A percentile compares a stretch with the other conserved stretches of the same genome.
Conservation (phyloP, 23 tunicate genomes). For the Corella eumyota region DNA sequence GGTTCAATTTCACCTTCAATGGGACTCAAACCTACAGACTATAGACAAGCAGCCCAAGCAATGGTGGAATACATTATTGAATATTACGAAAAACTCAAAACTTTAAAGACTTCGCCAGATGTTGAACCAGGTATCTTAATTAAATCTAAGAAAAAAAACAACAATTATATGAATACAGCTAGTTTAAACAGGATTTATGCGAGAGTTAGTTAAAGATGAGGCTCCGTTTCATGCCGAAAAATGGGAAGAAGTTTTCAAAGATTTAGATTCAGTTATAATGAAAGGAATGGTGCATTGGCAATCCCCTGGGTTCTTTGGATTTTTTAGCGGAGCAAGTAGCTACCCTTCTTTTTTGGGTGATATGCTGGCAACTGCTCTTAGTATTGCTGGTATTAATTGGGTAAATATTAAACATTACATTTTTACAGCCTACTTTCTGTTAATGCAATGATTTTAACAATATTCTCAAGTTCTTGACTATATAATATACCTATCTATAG, state of each 20-base stretch:
- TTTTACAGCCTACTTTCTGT: no score
- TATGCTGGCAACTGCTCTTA: slow-evolving; percentile 24
- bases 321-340: slow-evolving; percentile 41
- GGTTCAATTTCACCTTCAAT: no score
- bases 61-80: slow-evolving; percentile 14
- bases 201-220: slow-evolving; percentile 15
- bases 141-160: no score
- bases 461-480: no score
- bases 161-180: no score
- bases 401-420: slow-evolving; percentile 29
- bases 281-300: no score
- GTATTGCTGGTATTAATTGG: slow-evolving; percentile 68
- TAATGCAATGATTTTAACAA: no score
- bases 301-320: no score
- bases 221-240: slow-evolving; percentile 41
- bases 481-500: no score
- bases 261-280: slow-evolving; percentile 65
- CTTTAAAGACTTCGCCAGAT: slow-evolving; percentile 5
- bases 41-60: slow-evolving; percentile 8
- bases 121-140: slow-evolving; percentile 32
- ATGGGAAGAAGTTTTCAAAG: slow-evolving; percentile 47
- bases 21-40: slow-evolving; percentile 2
- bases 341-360: slow-evolving; percentile 72
- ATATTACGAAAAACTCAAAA: not conserved
- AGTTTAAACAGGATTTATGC: slow-evolving; percentile 57